Evolutionary conservation across 2,113 vertebrate species (phyloP), one percentile per base, ranked within the genome.

Genomic region (Perca schrenkii): DNA sequence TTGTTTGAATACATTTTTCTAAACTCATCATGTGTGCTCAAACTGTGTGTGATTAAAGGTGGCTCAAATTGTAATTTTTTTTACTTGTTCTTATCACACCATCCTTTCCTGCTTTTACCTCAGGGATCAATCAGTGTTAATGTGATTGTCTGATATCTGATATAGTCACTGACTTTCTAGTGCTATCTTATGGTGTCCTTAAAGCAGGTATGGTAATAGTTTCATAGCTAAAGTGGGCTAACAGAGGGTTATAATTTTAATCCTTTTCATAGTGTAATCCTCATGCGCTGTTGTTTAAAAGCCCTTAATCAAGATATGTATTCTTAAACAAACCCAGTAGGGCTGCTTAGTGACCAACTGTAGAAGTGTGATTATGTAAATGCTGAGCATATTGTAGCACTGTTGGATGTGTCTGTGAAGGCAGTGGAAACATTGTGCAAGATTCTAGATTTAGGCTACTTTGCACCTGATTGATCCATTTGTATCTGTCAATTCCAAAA

Each of bases 321-420:
- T 57, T 77, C 36, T 66, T 17, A 65, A 66, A 77, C 14, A 47
- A 64, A 46, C 7, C 17, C 60, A 57, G 12, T 31, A 60, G 19
- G 47, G 25, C 36, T 19, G 8, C 15, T 34, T 21, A 50, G 8
- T 4, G 0, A 49, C 15, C 15, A 74, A 53, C 2, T 14, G 28
- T 36, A 16, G 12, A 65, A 64, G 3, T 50, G 36, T 50, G 52
- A 49, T 36, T 47, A 25, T 79, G 22, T 34, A 17, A 47, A 47
- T 57, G 17, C 36, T 5, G 49, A 58, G 17, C 19, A 36, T 34
- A 34, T 34, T 34, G 34, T 12, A 49, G 8, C 6, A 19, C 4
- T 7, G 16, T 6, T 31, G 11, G 8, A 43, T 31, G n/a, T 31
- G 3, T 19, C 56, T 46, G 17, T 53, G n/a, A 43, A 60, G 6